Base-by-base conservation (phyloP, 2,113 vertebrate species). In the Elephas maximus region DNA sequence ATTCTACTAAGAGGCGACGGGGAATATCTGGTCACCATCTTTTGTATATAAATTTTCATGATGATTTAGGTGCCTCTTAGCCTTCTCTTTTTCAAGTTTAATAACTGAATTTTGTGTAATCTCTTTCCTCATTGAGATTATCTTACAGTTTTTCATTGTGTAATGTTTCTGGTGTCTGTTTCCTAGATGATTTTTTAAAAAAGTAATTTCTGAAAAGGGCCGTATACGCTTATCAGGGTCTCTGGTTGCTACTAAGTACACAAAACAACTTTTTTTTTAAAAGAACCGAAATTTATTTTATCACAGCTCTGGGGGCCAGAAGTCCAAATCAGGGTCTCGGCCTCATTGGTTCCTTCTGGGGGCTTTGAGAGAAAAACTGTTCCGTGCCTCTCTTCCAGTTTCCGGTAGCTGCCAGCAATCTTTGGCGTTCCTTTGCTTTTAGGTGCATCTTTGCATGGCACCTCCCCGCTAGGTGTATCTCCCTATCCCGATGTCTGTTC, bases 111-210 rank as follows among this genome's bases (percentile, higher is more conserved):
- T 44, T 82, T 73, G n/a, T 83, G 91, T 91, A 48, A 67, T 94
- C 24, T 84, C 33, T 91, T 87, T 73, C 71, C 69, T 96, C 33
- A 63, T 37, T 82, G 62, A 87, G 23, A 67, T 95, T 93, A 67
- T 90, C 53, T 81, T 96, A 90, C 20, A 82, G 60, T 53, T 12
- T 93, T 94, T 94, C 44, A 80, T 91, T 24, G 44, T 91, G 2
- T 73, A 62, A 62, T 91, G 21, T 73, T 87, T 94, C 37, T 96
- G 30, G 77, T 90, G 21, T 92, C 93, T 95, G 60, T 81, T 94
- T 92, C n/a, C 90, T 78, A 33, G 28, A 88, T 94, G 24, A 83
- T 81, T 48, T 81, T 18, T 62, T 33, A 21, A 85, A 69, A 83
- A 37, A 10, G 37, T 82, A 18, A 30, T 85, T 62, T 95, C 74